Percentiles rank a stretch among this genome's conserved stretches.
Conservation (phyloP, 2,113 vertebrate genomes). For the Chrysochloris asiatica region DNA sequence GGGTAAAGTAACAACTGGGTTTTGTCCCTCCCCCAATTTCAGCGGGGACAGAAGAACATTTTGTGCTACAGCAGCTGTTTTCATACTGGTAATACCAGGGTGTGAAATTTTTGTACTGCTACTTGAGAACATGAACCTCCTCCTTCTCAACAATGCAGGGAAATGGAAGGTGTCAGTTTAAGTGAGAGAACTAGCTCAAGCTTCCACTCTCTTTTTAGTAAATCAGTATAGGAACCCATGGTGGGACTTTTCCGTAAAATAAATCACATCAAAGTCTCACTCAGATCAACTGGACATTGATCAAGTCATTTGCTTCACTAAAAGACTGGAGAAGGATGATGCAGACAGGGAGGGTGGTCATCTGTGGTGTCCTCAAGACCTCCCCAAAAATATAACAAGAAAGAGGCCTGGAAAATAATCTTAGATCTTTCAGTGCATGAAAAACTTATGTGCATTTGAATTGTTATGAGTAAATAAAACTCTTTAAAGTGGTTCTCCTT, state of each 20-base stretch:
- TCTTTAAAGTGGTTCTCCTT: background rate
- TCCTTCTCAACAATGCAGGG: conserved; percentile 7
- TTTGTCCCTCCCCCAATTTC: conserved; percentile 81
- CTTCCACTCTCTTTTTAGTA: conserved; percentile 31
- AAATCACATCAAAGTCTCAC: conserved; percentile 20
- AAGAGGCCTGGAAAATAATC: conserved; percentile 37
- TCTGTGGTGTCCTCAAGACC: background rate
- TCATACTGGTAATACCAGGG: background rate
- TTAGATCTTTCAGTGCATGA: background rate
- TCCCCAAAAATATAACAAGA: background rate
- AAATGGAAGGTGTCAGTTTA: background rate
- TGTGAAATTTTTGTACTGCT: conserved; percentile 56
- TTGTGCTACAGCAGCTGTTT: conserved; percentile 10
- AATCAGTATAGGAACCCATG: conserved; percentile 31
- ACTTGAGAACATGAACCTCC: conserved; percentile 51
- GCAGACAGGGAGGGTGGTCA: background rate
- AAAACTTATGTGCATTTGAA: background rate
- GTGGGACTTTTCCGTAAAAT: conserved; percentile 31
- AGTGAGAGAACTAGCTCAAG: conserved; percentile 11
- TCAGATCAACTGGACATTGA: conserved; percentile 38
- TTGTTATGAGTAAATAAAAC: background rate
- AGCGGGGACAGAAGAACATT: conserved; percentile 71
- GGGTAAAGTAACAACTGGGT: conserved; percentile 69
- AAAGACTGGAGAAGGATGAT: conserved; percentile 18
- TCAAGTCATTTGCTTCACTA: background rate